Conservation (phyloP, 2,797 vertebrate species). For the Dicrostonyx torquatus region DNA sequence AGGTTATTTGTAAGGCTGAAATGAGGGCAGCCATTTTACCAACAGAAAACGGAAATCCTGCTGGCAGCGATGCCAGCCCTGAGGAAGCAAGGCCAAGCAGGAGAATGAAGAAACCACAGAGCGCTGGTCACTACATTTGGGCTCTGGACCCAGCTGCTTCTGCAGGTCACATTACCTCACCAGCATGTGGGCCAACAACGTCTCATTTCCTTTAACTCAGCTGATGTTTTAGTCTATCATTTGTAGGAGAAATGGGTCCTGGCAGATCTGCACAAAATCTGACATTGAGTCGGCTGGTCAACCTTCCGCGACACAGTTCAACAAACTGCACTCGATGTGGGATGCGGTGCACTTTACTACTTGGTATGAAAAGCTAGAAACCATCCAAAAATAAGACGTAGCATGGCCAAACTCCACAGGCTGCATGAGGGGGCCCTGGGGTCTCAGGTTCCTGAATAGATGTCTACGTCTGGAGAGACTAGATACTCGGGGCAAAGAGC, state of each 20-base stretch:
- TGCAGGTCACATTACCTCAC: slow-evolving; percentile 3
- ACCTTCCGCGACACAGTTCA: background rate
- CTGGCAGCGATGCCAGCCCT: background rate
- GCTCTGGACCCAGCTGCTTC: background rate
- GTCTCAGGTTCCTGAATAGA: background rate
- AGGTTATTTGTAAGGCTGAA: background rate
- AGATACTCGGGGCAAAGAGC: background rate
- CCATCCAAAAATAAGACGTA: slow-evolving; percentile 32
- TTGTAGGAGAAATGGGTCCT: background rate
- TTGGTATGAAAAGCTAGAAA: background rate
- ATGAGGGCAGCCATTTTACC: background rate
- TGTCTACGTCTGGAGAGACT: background rate
- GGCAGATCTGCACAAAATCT: background rate
- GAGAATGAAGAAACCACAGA: background rate
- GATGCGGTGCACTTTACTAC: background rate
- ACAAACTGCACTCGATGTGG: background rate
- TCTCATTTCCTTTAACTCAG: slow-evolving; percentile 24
- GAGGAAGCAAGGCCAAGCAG: background rate
- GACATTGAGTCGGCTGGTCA: background rate
- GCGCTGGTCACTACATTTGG: background rate
- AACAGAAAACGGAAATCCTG: background rate
- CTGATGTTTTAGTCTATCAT: background rate
- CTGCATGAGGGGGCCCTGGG: background rate
- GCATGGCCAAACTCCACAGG: background rate
- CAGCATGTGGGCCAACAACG: background rate